phyloP scores from a whole-genome alignment of 2,797 vertebrate genomes.

The Bovichtus variegatus region DNA sequence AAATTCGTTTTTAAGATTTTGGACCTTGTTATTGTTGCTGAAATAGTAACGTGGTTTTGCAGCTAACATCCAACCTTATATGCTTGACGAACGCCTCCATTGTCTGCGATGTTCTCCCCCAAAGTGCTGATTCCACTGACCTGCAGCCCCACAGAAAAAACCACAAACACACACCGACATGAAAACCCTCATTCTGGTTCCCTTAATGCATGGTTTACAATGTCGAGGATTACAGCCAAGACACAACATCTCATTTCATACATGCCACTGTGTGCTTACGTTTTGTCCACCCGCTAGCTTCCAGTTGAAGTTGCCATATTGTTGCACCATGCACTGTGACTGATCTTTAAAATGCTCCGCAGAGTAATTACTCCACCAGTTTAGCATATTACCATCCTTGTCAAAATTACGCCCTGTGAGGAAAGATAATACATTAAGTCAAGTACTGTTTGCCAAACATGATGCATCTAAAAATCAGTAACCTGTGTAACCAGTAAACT shows the following conservation, averaged over 20 bases:
- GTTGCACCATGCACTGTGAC: conserved; percentile 94
- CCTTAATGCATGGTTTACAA: conserved; percentile 24
- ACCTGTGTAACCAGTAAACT: not conserved
- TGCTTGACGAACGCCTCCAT: conserved; percentile 95
- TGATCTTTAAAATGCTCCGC: conserved; percentile 92
- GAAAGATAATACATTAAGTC: conserved; percentile 28
- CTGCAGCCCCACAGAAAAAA: conserved; percentile 76
- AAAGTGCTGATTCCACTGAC: conserved; percentile 96
- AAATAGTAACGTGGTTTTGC: conserved; percentile 27
- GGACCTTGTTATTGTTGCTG: not conserved
- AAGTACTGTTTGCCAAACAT: conserved; percentile 34
- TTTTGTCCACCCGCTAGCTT: conserved; percentile 93
- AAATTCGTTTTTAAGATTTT: conserved; percentile 13
- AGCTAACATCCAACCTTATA: conserved; percentile 87
- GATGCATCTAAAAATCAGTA: not conserved
- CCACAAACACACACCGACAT: conserved; percentile 28
- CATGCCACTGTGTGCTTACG: conserved; percentile 79
- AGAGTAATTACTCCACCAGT: conserved; percentile 99
- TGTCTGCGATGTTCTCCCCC: conserved; percentile 98
- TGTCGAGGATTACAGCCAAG: conserved; percentile 9
- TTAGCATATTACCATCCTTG: conserved; percentile 95
- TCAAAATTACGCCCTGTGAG: conserved; percentile 94
- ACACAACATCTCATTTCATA: conserved; percentile 29
- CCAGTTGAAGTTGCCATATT: conserved; percentile 95
- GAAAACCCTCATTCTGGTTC: conserved; percentile 70